A percentile compares a stretch with the other conserved stretches of the same genome.
phyloP scores from a whole-genome alignment of 2,797 vertebrate genomes.

The Falco biarmicus region DNA sequence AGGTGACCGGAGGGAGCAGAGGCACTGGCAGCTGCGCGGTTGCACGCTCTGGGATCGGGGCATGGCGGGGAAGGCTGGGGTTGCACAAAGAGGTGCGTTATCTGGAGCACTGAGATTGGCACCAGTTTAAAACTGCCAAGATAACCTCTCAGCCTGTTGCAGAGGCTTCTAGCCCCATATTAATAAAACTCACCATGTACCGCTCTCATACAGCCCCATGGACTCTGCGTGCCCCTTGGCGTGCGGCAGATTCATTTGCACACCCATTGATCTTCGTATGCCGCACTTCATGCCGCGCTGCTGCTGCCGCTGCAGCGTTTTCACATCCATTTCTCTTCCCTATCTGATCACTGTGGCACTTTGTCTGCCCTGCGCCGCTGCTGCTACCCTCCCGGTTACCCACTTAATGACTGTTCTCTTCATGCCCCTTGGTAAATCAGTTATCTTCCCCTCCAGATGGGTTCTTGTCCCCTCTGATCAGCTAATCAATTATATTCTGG shows the following conservation, averaged over 20 bases:
- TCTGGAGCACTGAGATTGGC: background rate
- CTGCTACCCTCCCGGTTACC: background rate
- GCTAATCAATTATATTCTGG: background rate
- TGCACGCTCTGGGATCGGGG: background rate
- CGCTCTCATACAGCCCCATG: fast-evolving
- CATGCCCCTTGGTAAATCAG: background rate
- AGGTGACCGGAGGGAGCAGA: background rate
- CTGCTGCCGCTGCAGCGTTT: background rate
- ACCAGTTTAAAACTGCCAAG: background rate
- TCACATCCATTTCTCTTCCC: background rate
- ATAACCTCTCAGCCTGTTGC: background rate
- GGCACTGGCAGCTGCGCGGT: background rate
- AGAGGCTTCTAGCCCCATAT: background rate
- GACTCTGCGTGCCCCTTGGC: fast-evolving
- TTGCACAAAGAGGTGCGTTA: background rate
- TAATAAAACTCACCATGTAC: fast-evolving
- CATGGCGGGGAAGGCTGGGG: fast-evolving
- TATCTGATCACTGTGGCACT: background rate
- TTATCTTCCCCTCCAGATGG: background rate
- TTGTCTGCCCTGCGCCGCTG: fast-evolving
- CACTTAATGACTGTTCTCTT: background rate
- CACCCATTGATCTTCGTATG: fast-evolving
- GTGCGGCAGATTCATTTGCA: fast-evolving
- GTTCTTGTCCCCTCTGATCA: conserved; percentile 9
- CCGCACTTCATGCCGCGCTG: fast-evolving